Conservation (phyloP, 2,888 invertebrate species). For the Pachydiplax longipennis region DNA sequence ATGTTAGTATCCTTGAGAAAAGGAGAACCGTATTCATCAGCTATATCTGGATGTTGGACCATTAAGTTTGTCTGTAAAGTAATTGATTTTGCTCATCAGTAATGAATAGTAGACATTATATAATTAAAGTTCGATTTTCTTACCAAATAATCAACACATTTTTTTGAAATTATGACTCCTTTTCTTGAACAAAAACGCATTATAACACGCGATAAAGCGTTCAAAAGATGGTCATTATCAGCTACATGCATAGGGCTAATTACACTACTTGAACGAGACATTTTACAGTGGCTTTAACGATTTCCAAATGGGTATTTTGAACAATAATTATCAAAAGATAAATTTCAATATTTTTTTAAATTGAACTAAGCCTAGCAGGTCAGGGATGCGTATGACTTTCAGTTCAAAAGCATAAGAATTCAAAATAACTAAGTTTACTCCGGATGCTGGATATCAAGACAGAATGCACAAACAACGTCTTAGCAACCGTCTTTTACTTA, state of each 20-base stretch:
- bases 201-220: background rate
- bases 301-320: no score
- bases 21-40: constrained; percentile 45
- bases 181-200: background rate
- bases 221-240: background rate
- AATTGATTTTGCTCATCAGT: background rate
- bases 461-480: background rate
- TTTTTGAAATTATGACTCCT: constrained; percentile 7
- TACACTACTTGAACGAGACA: background rate
- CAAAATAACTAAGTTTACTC: no score
- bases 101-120: no score
- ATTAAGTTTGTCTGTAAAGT: constrained; percentile 48
- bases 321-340: no score
- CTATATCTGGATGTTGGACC: constrained; percentile 47
- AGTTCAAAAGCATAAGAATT: no score
- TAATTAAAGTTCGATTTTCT: background rate
- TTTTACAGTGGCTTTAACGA: background rate
- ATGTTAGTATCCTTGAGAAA: constrained; percentile 51
- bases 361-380: no score
- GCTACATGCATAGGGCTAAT: background rate
- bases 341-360: no score
- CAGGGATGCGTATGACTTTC: no score
- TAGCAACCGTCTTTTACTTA: background rate
- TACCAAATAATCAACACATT: background rate
- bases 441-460: background rate